Conservation (phyloP, 2,113 vertebrate genomes). For the Naja naja region DNA sequence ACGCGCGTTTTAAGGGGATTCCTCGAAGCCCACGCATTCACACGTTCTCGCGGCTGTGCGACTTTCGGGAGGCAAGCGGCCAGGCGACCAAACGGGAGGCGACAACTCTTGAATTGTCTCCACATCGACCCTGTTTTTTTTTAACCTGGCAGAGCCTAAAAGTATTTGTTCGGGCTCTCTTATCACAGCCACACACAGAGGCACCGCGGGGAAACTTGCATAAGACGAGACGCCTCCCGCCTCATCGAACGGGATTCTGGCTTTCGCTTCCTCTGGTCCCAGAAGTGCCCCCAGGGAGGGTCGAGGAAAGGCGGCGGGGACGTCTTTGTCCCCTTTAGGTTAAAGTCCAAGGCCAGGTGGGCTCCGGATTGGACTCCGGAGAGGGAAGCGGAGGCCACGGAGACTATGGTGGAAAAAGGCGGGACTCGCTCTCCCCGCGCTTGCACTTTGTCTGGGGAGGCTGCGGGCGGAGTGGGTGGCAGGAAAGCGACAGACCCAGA, state of each 20-base stretch:
- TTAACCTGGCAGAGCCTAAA: not conserved
- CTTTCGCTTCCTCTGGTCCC: not conserved
- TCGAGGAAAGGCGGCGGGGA: not conserved
- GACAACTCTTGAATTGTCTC: constrained; percentile 23
- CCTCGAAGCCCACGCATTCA: not conserved
- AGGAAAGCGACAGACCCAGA: not conserved
- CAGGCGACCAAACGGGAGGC: not conserved
- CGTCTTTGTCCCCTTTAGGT: not conserved
- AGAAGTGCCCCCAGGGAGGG: not conserved
- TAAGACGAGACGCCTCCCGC: too few relatives aligned
- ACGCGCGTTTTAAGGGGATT: not conserved
- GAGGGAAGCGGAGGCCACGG: not conserved
- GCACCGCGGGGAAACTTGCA: not conserved
- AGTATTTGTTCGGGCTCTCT: not conserved
- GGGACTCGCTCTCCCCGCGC: constrained; percentile 40
- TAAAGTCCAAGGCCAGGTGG: not conserved
- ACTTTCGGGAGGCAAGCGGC: not conserved
- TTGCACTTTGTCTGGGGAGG: not conserved
- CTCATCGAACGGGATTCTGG: not conserved
- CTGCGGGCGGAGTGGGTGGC: not conserved
- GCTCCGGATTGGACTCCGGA: not conserved
- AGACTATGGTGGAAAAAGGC: constrained; percentile 17
- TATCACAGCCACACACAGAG: not conserved
- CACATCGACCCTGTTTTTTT: not conserved
- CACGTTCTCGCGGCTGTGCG: not conserved